Base-by-base conservation (phyloP, 2,797 vertebrate species). In the Phataginus tetradactyla region DNA sequence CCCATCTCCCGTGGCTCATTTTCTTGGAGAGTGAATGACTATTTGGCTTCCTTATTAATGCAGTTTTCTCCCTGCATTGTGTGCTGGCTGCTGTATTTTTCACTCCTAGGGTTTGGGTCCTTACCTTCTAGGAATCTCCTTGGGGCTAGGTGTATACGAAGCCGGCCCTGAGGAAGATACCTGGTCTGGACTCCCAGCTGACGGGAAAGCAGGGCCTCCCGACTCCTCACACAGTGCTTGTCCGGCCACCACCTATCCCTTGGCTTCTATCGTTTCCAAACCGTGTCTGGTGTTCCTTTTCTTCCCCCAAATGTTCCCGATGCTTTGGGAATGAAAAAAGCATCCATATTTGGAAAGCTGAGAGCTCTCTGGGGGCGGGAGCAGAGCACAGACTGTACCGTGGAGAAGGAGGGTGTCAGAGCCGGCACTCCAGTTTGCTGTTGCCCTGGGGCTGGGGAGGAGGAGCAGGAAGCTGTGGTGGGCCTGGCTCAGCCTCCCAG, bases 281-380 rank as follows among this genome's bases (percentile, higher is more conserved):
- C 75, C 86, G 34, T 53, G 91, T 77, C 96, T 96, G 83, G 90
- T 96, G 94, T 81, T 92, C 95, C 37, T 88, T 86, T 95, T 86
- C 78, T 91, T 91, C 94, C 93, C 95, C 79, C 86, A 96, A 89
- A 86, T 97, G 94, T 95, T 94, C 81, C 17, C 59, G 95, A 77
- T 49, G 95, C 81, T 81, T 86, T 64, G 91, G 89, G 96, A 95
- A 92, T 91, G 90, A 86, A 88, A 80, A 97, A 78, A 87, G 74
- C 77, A 53, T 79, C 91, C 96, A 94, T 95, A 96, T 97, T 97
- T 97, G 96, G 97, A 96, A 95, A 94, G 95, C 97, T 92, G 63
- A 8, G 69, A 63, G 84, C 86, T 75, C 81, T 93, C 84, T 77
- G 95, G 90, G 96, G 96, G 97, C 17, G 94, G 95, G 91, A 77